Percentiles rank a stretch among this genome's conserved stretches.
Evolutionary conservation across 2,797 vertebrate species (phyloP).

Genomic region (Catharus ustulatus): DNA sequence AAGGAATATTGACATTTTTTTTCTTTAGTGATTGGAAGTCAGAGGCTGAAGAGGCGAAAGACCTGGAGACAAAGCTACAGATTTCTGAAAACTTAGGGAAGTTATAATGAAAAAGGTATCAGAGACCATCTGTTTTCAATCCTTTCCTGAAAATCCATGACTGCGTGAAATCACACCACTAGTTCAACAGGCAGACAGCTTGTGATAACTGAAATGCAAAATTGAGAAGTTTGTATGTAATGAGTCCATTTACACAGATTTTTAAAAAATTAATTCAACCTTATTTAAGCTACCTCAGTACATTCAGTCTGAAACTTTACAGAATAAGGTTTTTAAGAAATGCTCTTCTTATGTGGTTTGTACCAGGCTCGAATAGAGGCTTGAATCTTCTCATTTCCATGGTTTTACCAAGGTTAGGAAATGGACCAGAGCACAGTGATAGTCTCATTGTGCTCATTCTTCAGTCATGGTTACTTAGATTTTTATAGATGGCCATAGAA

Average conservation of each 20-base stretch:
- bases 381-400: background rate
- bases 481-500: background rate
- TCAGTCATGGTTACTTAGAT: background rate
- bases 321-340: background rate
- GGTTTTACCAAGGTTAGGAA: background rate
- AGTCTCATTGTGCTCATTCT: background rate
- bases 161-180: background rate
- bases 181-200: background rate
- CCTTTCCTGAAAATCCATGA: background rate
- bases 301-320: background rate
- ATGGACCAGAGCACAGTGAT: fast-evolving
- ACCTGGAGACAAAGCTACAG: background rate
- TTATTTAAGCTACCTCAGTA: background rate
- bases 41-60: background rate
- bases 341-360: background rate
- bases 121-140: background rate
- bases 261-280: background rate
- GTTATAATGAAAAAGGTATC: background rate
- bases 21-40: background rate
- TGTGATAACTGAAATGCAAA: background rate
- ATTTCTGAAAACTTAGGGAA: background rate
- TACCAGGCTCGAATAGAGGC: background rate
- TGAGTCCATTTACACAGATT: background rate
- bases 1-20: background rate
- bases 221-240: background rate